Evolutionary conservation across 1,140 invertebrate species (phyloP), one percentile per base, ranked within the genome.

Genomic region (Tetragnatha versicolor): DNA sequence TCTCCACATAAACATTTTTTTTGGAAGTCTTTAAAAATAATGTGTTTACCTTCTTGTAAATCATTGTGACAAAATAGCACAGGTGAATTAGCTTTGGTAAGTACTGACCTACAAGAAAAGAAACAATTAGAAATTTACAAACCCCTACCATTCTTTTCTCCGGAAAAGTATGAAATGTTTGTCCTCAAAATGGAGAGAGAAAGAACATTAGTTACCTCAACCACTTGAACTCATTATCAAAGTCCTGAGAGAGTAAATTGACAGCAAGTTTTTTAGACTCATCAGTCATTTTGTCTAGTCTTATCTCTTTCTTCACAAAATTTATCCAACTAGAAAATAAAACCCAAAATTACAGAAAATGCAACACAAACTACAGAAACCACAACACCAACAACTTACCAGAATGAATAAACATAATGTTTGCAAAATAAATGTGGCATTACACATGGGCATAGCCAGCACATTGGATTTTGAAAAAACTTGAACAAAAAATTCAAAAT

Each of bases 31-130:
- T n/a, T 33, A 37, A 49, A 63, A 39, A 27, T 58, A 37, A 12
- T 58, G 33, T 45, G 2, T 82, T 89, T 91, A 85, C 97, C 97
- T 89, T 98, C 95, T 86, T 99, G 97, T 85, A 98, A 88, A 84
- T 99, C 97, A 85, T 99, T 99, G 86, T 99, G 97, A 84, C 95
- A 97, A 85, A 99, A 99, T 0, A 96, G 91, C 1, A 98, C 94
- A 0, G 94, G 93, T 76, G 93, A 93, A n/a, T 87, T 82, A 6
- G 88, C 82, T 69, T 75, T 63, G 9, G 37, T 33, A 49, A 75
- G 35, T 35, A 17, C 27, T n/a, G n/a, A 49, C 27, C 61, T 77
- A 42, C 4, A 65, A 39, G n/a, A 65, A 42, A 65, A 1, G 35
- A 42, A 27, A 42, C n/a, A n/a, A 65, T 0, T 1, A 29, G 10